Conservation (phyloP, 2,888 invertebrate species). For the Sinopyrophorus schimmeli region DNA sequence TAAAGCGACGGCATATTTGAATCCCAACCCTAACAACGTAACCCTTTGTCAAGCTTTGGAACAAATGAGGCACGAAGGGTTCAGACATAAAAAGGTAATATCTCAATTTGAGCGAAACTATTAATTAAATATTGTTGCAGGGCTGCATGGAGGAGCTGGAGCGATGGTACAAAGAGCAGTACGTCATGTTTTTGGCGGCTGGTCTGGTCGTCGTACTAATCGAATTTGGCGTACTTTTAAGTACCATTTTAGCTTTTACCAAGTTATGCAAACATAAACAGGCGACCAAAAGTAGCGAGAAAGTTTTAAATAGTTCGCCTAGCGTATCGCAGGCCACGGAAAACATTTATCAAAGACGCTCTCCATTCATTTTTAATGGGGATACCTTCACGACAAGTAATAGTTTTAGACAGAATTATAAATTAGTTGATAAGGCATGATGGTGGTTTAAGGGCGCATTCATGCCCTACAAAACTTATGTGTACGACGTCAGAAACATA, state of each 20-base stretch:
- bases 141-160: slow-evolving; percentile 72
- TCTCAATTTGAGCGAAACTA: background rate
- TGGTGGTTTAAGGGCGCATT: slow-evolving; percentile 48
- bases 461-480: slow-evolving; percentile 38
- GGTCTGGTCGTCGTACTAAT: slow-evolving; percentile 70
- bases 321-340: slow-evolving; percentile 21
- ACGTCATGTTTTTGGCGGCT: slow-evolving; percentile 67
- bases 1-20: slow-evolving; percentile 66
- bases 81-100: slow-evolving; percentile 57
- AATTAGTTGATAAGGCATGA: slow-evolving; percentile 51
- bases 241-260: slow-evolving; percentile 72
- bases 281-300: slow-evolving; percentile 47
- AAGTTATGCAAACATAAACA: slow-evolving; percentile 61
- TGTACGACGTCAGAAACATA: slow-evolving; percentile 56
- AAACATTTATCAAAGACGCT: slow-evolving; percentile 35
- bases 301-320: slow-evolving; percentile 11
- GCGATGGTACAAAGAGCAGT: slow-evolving; percentile 78
- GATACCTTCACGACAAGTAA: slow-evolving; percentile 52
- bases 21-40: slow-evolving; percentile 74
- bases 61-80: slow-evolving; percentile 60
- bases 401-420: slow-evolving; percentile 52
- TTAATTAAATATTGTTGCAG: slow-evolving; percentile 52
- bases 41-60: slow-evolving; percentile 71
- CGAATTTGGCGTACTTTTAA: slow-evolving; percentile 71
- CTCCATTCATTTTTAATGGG: slow-evolving; percentile 47